phyloP scores from a whole-genome alignment of 2,797 vertebrate species.

The Avahi laniger region DNA sequence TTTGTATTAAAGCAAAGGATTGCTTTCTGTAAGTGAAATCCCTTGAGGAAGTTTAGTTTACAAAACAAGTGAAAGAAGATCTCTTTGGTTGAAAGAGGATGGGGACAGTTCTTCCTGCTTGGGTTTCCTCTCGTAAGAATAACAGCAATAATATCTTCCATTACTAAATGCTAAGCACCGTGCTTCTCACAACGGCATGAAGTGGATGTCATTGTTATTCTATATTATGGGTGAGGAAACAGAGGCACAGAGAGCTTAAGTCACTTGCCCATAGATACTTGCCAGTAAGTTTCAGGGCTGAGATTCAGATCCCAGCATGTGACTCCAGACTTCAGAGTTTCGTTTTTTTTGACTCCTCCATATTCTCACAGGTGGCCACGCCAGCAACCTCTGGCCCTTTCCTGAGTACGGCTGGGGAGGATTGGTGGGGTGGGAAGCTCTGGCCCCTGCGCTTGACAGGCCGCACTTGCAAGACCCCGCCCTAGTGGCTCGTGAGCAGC shows the following conservation, averaged over 20 bases:
- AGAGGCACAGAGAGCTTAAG: neutral
- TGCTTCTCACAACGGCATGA: neutral
- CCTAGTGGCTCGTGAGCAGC: neutral
- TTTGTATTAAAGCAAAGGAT: neutral
- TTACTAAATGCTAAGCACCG: neutral
- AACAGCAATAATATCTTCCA: neutral
- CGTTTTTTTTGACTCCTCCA: neutral
- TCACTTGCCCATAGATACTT: neutral
- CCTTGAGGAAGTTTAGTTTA: neutral
- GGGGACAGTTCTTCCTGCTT: neutral
- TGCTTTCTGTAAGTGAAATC: neutral
- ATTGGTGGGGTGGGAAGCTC: neutral
- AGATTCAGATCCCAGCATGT: neutral
- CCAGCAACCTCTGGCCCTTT: neutral
- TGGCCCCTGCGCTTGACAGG: neutral
- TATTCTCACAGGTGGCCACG: neutral
- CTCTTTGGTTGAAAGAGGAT: neutral
- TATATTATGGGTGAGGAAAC: neutral
- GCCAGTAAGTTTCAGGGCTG: neutral
- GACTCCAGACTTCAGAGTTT: neutral
- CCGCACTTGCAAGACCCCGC: neutral
- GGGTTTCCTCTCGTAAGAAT: neutral
- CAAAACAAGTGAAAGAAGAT: neutral
- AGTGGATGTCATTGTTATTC: neutral
- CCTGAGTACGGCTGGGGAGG: neutral